phyloP scores from a whole-genome alignment of 2,113 vertebrate species.

The Pteruthius melanotis region DNA sequence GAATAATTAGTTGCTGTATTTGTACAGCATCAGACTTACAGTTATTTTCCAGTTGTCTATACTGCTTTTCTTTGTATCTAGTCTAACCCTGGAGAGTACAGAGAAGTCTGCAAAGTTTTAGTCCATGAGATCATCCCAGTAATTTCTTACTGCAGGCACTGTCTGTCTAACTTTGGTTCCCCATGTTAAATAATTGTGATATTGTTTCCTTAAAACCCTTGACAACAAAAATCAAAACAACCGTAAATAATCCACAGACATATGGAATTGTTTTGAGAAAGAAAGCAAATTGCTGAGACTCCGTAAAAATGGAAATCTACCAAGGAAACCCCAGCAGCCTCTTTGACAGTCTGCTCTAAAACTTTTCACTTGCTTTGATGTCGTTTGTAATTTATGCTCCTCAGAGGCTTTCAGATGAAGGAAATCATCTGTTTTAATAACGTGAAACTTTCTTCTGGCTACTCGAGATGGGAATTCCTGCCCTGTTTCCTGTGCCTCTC shows the following conservation, averaged over 20 bases:
- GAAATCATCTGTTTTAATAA: constrained; percentile 66
- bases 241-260: constrained; percentile 32
- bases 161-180: constrained; percentile 24
- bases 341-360: constrained; percentile 31
- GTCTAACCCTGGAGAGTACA: not conserved
- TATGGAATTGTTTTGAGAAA: constrained; percentile 57
- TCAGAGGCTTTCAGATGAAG: constrained; percentile 50
- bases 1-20: not conserved
- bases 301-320: constrained; percentile 38
- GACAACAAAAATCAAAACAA: constrained; percentile 56
- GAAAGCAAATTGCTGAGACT: constrained; percentile 42
- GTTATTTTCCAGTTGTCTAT: constrained; percentile 20
- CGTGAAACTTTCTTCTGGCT: constrained; percentile 46
- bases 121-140: constrained; percentile 30
- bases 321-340: constrained; percentile 44
- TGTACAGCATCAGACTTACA: not conserved
- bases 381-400: constrained; percentile 57
- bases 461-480: constrained; percentile 42
- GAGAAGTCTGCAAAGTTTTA: constrained; percentile 22
- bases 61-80: constrained; percentile 3
- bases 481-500: constrained; percentile 44
- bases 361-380: constrained; percentile 17
- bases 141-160: not conserved
- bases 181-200: not conserved
- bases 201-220: constrained; percentile 49